Evolutionary conservation across 2,113 vertebrate genomes (phyloP).

Genomic region (Calonectris borealis): DNA sequence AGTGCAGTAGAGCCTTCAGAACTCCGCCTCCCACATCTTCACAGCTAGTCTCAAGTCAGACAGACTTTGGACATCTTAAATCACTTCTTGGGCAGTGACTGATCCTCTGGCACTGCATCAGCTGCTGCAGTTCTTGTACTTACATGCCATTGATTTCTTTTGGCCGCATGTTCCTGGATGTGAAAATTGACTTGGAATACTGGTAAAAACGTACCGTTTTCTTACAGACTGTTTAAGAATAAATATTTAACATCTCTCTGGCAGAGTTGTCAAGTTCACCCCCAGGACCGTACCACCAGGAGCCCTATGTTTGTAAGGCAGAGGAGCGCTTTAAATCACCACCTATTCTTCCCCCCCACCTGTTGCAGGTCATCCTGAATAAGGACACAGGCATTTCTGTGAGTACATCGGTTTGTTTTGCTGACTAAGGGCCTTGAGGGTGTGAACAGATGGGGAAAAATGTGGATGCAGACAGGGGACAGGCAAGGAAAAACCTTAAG

Average conservation of each 20-base stretch:
- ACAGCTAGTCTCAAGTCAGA: background rate
- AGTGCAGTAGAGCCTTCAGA: background rate
- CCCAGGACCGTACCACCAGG: conserved; percentile 93
- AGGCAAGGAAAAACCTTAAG: background rate
- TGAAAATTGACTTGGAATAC: background rate
- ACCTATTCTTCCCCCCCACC: conserved; percentile 92
- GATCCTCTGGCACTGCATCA: background rate
- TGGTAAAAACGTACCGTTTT: background rate
- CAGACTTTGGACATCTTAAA: background rate
- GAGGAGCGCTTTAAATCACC: conserved; percentile 90
- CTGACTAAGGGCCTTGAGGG: background rate
- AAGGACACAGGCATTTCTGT: conserved; percentile 97
- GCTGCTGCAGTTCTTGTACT: background rate
- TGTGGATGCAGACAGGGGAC: background rate
- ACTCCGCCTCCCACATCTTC: background rate
- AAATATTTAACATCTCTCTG: background rate
- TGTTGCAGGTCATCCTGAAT: conserved; percentile 97
- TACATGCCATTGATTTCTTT: background rate
- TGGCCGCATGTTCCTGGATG: background rate
- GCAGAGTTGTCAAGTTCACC: conserved; percentile 95
- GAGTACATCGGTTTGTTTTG: conserved; percentile 63
- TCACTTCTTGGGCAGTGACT: background rate
- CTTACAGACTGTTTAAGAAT: background rate
- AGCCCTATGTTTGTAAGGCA: conserved; percentile 83
- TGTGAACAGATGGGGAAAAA: background rate